Evolutionary conservation across 2,888 invertebrate species (phyloP), one percentile per base, ranked within the genome.

Genomic region (Polymixis lichenea): DNA sequence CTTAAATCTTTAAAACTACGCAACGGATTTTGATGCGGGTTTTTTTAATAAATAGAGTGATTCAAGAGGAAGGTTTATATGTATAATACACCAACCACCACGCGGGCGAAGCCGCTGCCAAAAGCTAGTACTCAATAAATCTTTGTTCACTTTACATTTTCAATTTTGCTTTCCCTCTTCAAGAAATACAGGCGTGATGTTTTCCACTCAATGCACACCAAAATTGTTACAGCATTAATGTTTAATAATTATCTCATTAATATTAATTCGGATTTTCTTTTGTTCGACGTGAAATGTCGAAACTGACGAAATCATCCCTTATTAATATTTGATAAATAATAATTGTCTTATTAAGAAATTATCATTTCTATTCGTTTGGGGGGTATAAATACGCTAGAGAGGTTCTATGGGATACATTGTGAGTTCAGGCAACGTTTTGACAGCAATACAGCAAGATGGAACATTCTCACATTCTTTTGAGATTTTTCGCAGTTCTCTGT

Each of bases 271-370:
- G 7, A 49, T 17, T n/a, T 32, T 32, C 32, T 70, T 49, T 49
- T 65, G 17, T 19, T 49, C 46, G 28, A 58, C 19, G 4, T n/a
- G 13, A 43, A 58, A 58, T 13, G 19, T 19, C 13, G 8, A 51
- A 55, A 13, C 46, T 15, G n/a, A 70, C 17, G 53, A 70, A 55
- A 55, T 46, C 43, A 28, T 32, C 15, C n/a, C 56, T 56, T 17
- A 77, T 75, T 43, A 56, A 75, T 75, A 77, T 75, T 25, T 55
- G 22, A 65, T 77, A 56, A 56, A 78, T 66, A 80, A 67, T 68
- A 51, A 78, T 51, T 53, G 11, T 28, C 2, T 53, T 53, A 76
- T 76, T 46, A 76, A 3, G 1, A n/a, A 17, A 75, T 76, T 25
- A 76, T 2, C 76, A 75, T 75, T 25, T 62, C 46, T 17, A 62